Conservation (phyloP, 2,888 invertebrate species). For the Lepidonotus clava region DNA sequence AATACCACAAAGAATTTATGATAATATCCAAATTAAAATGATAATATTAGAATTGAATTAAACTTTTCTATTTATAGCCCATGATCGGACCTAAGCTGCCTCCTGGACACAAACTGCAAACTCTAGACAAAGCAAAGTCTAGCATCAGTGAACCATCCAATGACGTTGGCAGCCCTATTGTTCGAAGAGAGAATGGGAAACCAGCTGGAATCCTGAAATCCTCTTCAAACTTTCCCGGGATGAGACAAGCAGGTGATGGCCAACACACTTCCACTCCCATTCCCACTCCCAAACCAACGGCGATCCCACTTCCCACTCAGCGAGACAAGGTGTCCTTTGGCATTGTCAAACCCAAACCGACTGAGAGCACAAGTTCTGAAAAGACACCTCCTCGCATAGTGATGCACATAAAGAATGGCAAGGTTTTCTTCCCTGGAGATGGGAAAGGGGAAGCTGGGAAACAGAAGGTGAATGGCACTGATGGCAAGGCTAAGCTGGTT, state of each 20-base stretch:
- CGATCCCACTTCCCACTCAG: constrained; percentile 22
- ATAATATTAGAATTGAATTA: neutral
- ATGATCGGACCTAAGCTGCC: constrained; percentile 66
- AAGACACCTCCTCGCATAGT: constrained; percentile 70
- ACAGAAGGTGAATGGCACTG: constrained; percentile 67
- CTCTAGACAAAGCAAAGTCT: constrained; percentile 24
- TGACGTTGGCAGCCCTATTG: constrained; percentile 66
- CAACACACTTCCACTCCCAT: neutral
- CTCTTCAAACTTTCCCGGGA: neutral
- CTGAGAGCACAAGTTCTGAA: neutral
- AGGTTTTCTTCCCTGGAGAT: constrained; percentile 65
- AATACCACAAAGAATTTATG: too few species aligned
- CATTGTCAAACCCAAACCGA: constrained; percentile 58
- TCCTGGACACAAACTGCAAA: constrained; percentile 61
- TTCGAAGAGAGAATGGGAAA: constrained; percentile 58
- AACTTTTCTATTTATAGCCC: constrained; percentile 57
- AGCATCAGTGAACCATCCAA: constrained; percentile 59
- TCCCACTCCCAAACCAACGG: constrained; percentile 14
- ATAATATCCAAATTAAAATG: too few species aligned
- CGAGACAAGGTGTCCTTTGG: constrained; percentile 74
- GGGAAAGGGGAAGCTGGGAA: neutral
- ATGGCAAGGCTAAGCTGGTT: constrained; percentile 68
- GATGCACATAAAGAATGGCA: constrained; percentile 78
- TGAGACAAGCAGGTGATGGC: neutral
- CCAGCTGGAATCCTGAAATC: neutral